Conservation (phyloP, 2,888 invertebrate species). For the Oasisia sp. region DNA sequence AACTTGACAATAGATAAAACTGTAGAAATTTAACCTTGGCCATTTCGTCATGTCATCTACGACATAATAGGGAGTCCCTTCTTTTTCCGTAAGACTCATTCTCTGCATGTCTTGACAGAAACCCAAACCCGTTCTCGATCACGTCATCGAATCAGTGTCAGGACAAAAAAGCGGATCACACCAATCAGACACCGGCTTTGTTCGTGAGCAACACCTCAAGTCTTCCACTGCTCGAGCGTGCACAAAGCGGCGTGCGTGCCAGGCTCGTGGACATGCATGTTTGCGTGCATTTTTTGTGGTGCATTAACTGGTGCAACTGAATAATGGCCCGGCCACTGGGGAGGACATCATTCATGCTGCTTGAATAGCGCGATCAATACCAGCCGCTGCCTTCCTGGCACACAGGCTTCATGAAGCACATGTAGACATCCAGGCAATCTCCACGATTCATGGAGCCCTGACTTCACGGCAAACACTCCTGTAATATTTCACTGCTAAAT, state of each 20-base stretch:
- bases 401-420: not conserved
- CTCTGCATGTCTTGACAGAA: not conserved
- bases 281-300: not conserved
- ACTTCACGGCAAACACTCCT: not conserved
- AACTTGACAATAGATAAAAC: too few relatives aligned
- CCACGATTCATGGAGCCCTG: not conserved
- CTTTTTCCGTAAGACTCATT: not conserved
- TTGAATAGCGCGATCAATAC: not conserved
- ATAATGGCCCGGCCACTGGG: not conserved
- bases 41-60: too few relatives aligned
- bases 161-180: not conserved
- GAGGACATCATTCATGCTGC: not conserved
- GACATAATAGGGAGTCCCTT: not conserved
- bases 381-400: not conserved
- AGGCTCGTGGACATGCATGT: not conserved
- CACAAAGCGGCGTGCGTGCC: not conserved
- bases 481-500: not conserved
- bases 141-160: not conserved
- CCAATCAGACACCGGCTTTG: not conserved
- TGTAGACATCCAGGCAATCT: not conserved
- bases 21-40: too few relatives aligned
- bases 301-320: slow-evolving; percentile 4
- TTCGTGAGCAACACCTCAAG: not conserved
- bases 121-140: not conserved
- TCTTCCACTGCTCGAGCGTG: not conserved